Conservation (phyloP, 2,888 invertebrate genomes). For the Cerastis rubricosa region DNA sequence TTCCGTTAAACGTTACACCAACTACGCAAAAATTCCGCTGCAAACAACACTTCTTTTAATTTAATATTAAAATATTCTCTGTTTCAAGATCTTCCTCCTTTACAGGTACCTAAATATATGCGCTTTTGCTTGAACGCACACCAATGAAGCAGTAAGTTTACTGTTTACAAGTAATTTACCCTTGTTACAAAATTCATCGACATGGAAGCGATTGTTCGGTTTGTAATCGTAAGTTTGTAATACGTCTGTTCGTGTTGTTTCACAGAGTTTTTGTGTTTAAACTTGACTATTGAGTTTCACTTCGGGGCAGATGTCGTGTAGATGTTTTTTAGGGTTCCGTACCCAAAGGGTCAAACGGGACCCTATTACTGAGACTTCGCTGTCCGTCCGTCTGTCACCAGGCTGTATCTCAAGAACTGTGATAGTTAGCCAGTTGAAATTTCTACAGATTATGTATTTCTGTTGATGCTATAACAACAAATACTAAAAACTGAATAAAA, state of each 20-base stretch:
- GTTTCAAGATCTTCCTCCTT: not conserved
- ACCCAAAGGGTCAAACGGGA: no score
- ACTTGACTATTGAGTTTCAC: slow-evolving; percentile 10
- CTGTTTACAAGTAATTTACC: slow-evolving; percentile 3
- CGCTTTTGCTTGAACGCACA: not conserved
- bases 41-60: not conserved
- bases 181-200: not conserved
- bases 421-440: no score
- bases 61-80: not conserved
- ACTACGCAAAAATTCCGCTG: not conserved
- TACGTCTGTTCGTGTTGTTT: slow-evolving; percentile 21
- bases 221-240: slow-evolving; percentile 23
- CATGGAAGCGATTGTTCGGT: slow-evolving; percentile 5
- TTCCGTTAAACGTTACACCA: not conserved
- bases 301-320: not conserved
- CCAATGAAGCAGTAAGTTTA: not conserved
- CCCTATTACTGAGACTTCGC: no score
- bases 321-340: no score
- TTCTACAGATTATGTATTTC: no score
- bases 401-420: no score
- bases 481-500: no score
- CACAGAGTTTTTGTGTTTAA: slow-evolving; percentile 11
- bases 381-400: no score
- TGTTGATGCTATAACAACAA: no score
- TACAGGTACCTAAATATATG: slow-evolving; percentile 10